Evolutionary conservation across 2,113 vertebrate species (phyloP).

Genomic region (Corydoras sp.): DNA sequence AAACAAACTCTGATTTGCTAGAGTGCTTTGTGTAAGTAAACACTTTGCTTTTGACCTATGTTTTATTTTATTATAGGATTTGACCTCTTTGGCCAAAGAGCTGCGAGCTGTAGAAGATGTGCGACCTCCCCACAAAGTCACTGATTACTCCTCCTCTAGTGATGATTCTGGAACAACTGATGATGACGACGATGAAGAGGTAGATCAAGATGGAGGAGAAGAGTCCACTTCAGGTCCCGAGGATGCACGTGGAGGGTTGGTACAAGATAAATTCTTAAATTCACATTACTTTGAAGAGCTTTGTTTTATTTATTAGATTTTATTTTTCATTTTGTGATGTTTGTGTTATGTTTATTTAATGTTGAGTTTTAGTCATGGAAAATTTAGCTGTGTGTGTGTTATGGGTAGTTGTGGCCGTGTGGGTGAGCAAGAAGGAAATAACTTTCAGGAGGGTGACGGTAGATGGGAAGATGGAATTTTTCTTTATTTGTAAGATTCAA

Average conservation of each 20-base stretch:
- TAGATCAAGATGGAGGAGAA: constrained; percentile 88
- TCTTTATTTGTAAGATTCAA: too few species aligned
- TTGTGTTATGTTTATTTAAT: too few species aligned
- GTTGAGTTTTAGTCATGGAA: too few species aligned
- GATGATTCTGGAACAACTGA: constrained; percentile 95
- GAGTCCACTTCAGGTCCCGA: constrained; percentile 91
- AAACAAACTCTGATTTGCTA: too few species aligned
- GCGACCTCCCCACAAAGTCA: constrained; percentile 90
- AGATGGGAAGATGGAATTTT: too few species aligned
- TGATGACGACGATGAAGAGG: constrained; percentile 94
- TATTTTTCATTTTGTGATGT: too few species aligned
- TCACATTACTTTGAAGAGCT: neutral
- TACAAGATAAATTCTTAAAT: constrained; percentile 24
- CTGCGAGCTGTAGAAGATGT: constrained; percentile 91
- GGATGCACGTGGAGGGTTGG: constrained; percentile 87
- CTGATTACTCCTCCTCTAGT: constrained; percentile 95
- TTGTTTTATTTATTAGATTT: too few species aligned
- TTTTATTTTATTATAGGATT: constrained; percentile 69
- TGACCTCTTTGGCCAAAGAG: constrained; percentile 92
- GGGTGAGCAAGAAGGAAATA: too few species aligned
- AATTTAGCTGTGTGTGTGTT: too few species aligned
- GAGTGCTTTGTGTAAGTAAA: too few species aligned
- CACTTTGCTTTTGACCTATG: neutral
- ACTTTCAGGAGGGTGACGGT: too few species aligned
- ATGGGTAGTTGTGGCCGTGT: too few species aligned